Evolutionary conservation across 92 coral and sea anemone species (phyloP).

Genomic region (Epizoanthus ramosus): DNA sequence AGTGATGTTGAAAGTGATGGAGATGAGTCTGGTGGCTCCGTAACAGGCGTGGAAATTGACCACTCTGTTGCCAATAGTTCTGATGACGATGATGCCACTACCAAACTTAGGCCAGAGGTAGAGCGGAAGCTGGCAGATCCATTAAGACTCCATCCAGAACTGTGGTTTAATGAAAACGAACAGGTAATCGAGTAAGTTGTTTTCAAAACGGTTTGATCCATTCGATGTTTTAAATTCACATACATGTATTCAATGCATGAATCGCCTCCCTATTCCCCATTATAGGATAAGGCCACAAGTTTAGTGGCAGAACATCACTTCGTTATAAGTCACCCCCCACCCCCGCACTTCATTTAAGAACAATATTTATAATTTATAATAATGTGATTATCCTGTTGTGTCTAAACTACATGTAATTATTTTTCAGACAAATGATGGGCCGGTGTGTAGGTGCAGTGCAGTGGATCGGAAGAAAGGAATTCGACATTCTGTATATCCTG

Average conservation of each 20-base stretch:
- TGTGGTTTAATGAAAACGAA: constrained; percentile 95
- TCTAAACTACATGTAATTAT: neutral
- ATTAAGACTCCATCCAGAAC: constrained; percentile 78
- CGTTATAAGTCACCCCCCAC: too few species aligned
- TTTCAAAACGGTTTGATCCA: neutral
- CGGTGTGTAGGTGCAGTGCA: constrained; percentile 85
- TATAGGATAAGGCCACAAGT: too few species aligned
- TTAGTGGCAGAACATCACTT: too few species aligned
- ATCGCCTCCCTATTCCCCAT: too few species aligned
- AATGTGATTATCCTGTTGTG: neutral
- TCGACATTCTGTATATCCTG: constrained; percentile 87
- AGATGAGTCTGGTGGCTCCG: constrained; percentile 35
- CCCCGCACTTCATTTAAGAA: too few species aligned
- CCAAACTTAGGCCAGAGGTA: constrained; percentile 38
- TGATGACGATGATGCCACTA: constrained; percentile 37
- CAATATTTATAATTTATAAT: too few species aligned
- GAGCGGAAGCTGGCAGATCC: constrained; percentile 74
- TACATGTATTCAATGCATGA: too few species aligned
- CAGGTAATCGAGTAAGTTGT: constrained; percentile 58
- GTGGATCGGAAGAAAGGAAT: constrained; percentile 82
- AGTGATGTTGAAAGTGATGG: constrained; percentile 58
- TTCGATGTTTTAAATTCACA: too few species aligned
- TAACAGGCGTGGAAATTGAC: constrained; percentile 39
- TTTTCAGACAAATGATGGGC: constrained; percentile 88
- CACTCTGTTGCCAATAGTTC: constrained; percentile 41